Evolutionary conservation across 2,113 vertebrate genomes (phyloP).

Genomic region (Mesoclemmys tuberculata): DNA sequence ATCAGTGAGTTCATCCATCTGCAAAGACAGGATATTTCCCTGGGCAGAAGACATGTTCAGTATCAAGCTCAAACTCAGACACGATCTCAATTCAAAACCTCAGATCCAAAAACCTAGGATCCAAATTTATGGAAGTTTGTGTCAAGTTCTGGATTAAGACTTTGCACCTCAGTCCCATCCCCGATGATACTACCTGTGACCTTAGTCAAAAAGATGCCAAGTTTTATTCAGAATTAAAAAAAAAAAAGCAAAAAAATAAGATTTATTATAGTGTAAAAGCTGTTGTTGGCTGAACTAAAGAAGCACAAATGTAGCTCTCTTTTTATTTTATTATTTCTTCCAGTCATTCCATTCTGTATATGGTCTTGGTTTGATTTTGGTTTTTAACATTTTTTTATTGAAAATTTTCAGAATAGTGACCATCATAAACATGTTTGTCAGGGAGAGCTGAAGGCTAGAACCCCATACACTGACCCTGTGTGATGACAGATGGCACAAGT

Average conservation of each 20-base stretch:
- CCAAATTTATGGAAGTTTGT: neutral
- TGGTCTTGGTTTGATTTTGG: neutral
- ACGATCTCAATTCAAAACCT: neutral
- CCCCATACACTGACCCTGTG: neutral
- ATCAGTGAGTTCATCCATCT: neutral
- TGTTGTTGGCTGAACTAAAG: neutral
- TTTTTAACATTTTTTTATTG: neutral
- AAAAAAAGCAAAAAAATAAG: neutral
- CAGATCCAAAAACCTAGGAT: neutral
- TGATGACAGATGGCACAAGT: neutral
- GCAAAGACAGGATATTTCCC: neutral
- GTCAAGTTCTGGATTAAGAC: neutral
- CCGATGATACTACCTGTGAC: neutral
- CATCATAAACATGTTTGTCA: neutral
- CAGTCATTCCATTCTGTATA: neutral
- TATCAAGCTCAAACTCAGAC: neutral
- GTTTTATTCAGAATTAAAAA: neutral
- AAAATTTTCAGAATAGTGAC: neutral
- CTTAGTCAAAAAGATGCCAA: neutral
- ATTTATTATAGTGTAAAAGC: neutral
- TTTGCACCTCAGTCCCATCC: neutral
- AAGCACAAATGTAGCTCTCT: neutral
- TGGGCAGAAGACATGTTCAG: fast-evolving
- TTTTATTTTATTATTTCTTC: neutral
- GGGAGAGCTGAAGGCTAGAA: neutral